phyloP scores from a whole-genome alignment of 2,888 invertebrate genomes.

The Callimorpha dominula region DNA sequence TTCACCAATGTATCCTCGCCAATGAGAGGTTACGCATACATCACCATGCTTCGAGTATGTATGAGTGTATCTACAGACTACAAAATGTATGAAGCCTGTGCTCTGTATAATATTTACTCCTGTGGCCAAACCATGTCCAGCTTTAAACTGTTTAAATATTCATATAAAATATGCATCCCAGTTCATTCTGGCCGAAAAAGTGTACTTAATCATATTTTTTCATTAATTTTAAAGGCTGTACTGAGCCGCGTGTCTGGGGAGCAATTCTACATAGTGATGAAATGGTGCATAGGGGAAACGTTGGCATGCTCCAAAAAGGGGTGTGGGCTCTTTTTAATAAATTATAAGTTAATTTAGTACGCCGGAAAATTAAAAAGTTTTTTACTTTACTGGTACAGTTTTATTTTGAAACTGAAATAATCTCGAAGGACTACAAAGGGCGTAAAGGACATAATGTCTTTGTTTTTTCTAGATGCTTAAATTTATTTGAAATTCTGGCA shows the following conservation, averaged over 20 bases:
- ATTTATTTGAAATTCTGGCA: background rate
- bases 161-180: background rate
- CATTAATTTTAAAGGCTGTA: conserved; percentile 41
- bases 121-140: background rate
- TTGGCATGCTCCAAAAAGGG: conserved; percentile 14
- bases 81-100: background rate
- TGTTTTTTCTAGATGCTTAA: background rate
- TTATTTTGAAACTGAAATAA: background rate
- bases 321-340: conserved; percentile 19
- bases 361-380: background rate
- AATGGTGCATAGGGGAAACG: conserved; percentile 27
- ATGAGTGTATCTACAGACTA: background rate
- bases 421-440: background rate
- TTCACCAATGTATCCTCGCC: background rate
- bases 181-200: conserved; percentile 7
- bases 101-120: background rate
- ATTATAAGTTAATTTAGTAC: conserved; percentile 17
- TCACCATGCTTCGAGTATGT: background rate
- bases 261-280: conserved; percentile 36
- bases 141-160: background rate
- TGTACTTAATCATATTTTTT: conserved; percentile 38
- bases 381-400: background rate
- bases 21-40: background rate
- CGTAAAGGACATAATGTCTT: background rate
- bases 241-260: conserved; percentile 36